Conservation (phyloP, 1,140 invertebrate species). For the Chymomyza costata region DNA sequence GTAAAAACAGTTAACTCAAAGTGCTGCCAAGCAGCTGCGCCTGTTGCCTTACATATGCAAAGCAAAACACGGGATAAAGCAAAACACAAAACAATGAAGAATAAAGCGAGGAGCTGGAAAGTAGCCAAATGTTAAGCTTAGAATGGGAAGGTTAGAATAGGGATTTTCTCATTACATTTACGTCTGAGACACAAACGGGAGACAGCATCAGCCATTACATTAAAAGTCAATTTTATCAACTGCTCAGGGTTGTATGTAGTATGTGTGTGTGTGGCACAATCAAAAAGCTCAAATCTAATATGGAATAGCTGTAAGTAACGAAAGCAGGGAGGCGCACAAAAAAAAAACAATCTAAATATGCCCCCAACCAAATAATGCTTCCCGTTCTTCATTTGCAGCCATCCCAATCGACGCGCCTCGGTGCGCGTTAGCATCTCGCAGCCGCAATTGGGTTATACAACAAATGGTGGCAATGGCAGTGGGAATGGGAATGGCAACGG, state of each 20-base stretch:
- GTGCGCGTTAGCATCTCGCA: slow-evolving; percentile 57
- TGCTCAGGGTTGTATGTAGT: slow-evolving; percentile 39
- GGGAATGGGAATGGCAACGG: slow-evolving; percentile 3
- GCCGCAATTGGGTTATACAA: slow-evolving; percentile 60
- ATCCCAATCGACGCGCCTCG: slow-evolving; percentile 66
- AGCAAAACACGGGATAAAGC: too few relatives aligned
- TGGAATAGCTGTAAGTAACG: slow-evolving; percentile 17
- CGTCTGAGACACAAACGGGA: not conserved
- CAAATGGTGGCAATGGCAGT: slow-evolving; percentile 40
- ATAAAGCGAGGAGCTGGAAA: too few relatives aligned
- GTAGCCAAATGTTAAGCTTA: too few relatives aligned
- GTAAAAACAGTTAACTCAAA: slow-evolving; percentile 34
- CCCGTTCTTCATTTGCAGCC: slow-evolving; percentile 28
- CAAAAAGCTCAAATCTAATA: slow-evolving; percentile 52
- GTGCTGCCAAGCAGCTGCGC: slow-evolving; percentile 2
- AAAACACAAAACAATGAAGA: too few relatives aligned
- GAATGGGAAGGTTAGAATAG: too few relatives aligned
- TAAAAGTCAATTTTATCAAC: slow-evolving; percentile 57
- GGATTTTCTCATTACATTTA: slow-evolving; percentile 37
- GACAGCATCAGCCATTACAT: slow-evolving; percentile 23
- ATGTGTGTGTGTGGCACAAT: slow-evolving; percentile 22
- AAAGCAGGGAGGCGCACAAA: slow-evolving; percentile 3
- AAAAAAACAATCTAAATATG: slow-evolving; percentile 44
- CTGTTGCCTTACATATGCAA: slow-evolving; percentile 8
- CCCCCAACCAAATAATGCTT: slow-evolving; percentile 1